phyloP scores from a whole-genome alignment of 2,797 vertebrate species.

The Gallirallus australis region DNA sequence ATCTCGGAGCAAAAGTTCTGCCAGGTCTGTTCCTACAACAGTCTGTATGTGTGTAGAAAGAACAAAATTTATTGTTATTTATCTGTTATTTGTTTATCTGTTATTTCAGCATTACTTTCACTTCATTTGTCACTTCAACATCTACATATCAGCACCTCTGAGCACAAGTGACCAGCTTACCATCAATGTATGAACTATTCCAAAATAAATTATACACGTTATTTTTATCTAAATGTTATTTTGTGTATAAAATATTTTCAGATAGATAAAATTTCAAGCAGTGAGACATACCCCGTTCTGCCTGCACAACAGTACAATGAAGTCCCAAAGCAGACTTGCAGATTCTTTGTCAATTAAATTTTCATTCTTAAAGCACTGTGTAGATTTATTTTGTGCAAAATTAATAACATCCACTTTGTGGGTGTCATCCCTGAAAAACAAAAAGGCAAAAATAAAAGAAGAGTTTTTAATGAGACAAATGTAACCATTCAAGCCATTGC shows the following conservation, averaged over 20 bases:
- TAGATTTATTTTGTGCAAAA: constrained; percentile 93
- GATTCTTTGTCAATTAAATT: constrained; percentile 93
- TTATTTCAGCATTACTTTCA: background rate
- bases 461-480: background rate
- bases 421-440: constrained; percentile 89
- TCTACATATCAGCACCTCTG: background rate
- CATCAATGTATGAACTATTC: background rate
- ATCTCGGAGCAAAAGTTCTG: constrained; percentile 92
- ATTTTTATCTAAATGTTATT: background rate
- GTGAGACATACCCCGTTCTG: constrained; percentile 92
- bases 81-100: no score
- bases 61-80: background rate
- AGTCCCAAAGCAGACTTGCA: constrained; percentile 93
- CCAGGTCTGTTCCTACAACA: constrained; percentile 95
- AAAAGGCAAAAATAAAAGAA: background rate
- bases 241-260: background rate
- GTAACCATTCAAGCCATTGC: background rate
- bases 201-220: no score
- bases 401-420: constrained; percentile 99
- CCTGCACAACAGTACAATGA: constrained; percentile 92
- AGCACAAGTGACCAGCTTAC: background rate
- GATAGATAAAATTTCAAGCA: background rate
- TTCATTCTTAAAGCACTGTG: constrained; percentile 88
- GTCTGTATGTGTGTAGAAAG: constrained; percentile 78
- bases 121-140: background rate